A percentile compares a stretch with the other conserved stretches of the same genome.
Evolutionary conservation across 2,888 invertebrate genomes (phyloP).

Genomic region (Plusia festucae): DNA sequence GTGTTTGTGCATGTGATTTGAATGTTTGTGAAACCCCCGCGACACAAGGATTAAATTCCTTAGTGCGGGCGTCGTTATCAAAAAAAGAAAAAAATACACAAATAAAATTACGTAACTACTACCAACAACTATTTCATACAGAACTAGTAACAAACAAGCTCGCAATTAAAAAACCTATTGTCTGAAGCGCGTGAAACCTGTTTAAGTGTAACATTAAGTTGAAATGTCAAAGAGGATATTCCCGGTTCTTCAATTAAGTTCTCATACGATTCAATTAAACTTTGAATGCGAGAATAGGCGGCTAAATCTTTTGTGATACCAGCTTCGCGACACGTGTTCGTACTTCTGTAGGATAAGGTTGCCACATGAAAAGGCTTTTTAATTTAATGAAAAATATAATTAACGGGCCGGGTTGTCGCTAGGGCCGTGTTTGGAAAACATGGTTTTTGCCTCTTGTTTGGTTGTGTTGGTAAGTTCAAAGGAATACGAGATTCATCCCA

Average conservation of each 20-base stretch:
- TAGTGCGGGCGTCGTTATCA: too few relatives aligned
- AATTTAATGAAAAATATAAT: conserved; percentile 3
- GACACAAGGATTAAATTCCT: too few relatives aligned
- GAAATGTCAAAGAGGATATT: conserved; percentile 36
- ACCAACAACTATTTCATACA: not conserved
- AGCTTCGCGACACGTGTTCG: conserved; percentile 6
- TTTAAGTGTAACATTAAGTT: conserved; percentile 23
- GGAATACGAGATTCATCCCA: not conserved
- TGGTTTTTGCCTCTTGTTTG: not conserved
- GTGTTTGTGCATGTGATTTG: too few relatives aligned
- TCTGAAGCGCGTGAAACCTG: conserved; percentile 11
- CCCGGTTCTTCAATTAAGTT: conserved; percentile 37
- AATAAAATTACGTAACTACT: too few relatives aligned
- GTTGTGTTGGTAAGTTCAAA: not conserved
- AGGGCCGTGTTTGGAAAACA: not conserved
- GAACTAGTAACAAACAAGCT: not conserved
- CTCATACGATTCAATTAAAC: conserved; percentile 50
- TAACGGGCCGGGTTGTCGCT: not conserved
- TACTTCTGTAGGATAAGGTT: not conserved
- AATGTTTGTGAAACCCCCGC: too few relatives aligned
- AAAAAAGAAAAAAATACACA: too few relatives aligned
- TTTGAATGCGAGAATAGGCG: conserved; percentile 40
- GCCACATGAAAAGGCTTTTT: conserved; percentile 7
- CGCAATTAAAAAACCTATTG: conserved; percentile 23
- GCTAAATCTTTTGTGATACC: conserved; percentile 42